These are phyloP conservation scores for Dinocampus coccinellae DNA, from an alignment of 2,888 invertebrate species.

Conservation along the genomic window DNA sequence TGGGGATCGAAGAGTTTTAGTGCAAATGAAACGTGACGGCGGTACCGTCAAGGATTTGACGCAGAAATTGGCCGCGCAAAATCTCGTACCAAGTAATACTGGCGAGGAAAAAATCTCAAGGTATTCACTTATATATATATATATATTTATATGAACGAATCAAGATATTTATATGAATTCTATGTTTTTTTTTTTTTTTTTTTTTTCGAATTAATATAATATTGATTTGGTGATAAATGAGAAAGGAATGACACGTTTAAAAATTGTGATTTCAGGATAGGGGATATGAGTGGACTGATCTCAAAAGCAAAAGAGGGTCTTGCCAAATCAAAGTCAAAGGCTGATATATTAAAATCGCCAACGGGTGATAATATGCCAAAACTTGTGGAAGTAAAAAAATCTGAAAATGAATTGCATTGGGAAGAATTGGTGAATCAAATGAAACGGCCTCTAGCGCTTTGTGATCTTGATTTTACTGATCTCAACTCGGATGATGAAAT, in stretches of 20 bases:
- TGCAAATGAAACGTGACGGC: conserved; percentile 84
- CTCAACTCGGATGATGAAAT: conserved; percentile 89
- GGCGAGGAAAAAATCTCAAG: conserved; percentile 69
- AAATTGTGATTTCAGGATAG: conserved; percentile 71
- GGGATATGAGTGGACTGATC: conserved; percentile 90
- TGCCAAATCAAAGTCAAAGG: conserved; percentile 88
- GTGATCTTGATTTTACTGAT: conserved; percentile 97
- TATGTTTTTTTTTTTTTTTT: too few species aligned
- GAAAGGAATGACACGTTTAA: background rate
- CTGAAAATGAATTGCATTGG: conserved; percentile 96
- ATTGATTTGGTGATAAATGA: background rate
- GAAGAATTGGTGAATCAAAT: conserved; percentile 87
- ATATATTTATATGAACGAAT: background rate
- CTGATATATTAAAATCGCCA: conserved; percentile 80
- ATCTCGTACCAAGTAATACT: conserved; percentile 72
- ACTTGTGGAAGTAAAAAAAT: conserved; percentile 81
- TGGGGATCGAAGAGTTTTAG: conserved; percentile 75
- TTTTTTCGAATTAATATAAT: too few species aligned
- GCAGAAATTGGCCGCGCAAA: conserved; percentile 84
- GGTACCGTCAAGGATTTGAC: conserved; percentile 91
- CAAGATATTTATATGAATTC: too few species aligned
- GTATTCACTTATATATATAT: conserved; percentile 48
- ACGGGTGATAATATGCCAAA: conserved; percentile 78
- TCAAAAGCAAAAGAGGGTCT: conserved; percentile 94
- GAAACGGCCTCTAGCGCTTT: conserved; percentile 83